Conservation (phyloP, 1,140 invertebrate species). For the Orussus abietinus region DNA sequence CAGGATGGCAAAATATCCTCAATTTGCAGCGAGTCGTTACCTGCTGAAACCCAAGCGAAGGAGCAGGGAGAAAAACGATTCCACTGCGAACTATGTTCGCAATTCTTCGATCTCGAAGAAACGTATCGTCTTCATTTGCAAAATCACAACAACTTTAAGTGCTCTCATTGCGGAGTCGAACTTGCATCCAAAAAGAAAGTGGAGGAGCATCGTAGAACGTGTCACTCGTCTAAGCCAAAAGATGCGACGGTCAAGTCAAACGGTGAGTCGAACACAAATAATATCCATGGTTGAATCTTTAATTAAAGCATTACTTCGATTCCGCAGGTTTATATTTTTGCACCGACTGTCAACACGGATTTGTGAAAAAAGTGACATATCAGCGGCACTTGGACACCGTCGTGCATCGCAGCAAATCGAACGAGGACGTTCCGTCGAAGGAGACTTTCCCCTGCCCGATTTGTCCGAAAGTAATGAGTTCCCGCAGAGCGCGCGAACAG, state of each 20-base stretch:
- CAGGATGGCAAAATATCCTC: constrained; percentile 39
- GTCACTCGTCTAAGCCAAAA: constrained; percentile 25
- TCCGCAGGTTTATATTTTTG: constrained; percentile 34
- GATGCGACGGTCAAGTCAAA: constrained; percentile 23
- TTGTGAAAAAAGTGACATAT: constrained; percentile 37
- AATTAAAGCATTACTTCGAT: constrained; percentile 17
- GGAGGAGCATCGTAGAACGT: constrained; percentile 30
- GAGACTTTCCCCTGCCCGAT: constrained; percentile 32
- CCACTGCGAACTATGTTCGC: constrained; percentile 39
- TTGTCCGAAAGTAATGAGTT: constrained; percentile 38
- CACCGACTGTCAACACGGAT: constrained; percentile 32
- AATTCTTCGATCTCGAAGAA: constrained; percentile 40
- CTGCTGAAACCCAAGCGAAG: constrained; percentile 25
- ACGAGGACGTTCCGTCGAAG: constrained; percentile 22
- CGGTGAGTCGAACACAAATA: constrained; percentile 16
- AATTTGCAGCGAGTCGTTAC: constrained; percentile 38
- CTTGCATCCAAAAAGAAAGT: constrained; percentile 40
- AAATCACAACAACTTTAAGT: constrained; percentile 44
- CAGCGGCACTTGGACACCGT: constrained; percentile 34
- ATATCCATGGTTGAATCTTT: background rate
- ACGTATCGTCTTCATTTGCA: constrained; percentile 44
- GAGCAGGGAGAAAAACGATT: constrained; percentile 38
- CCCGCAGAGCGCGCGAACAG: constrained; percentile 37
- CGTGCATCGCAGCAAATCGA: constrained; percentile 28
- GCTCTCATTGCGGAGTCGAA: constrained; percentile 36